Conservation (phyloP, 2,888 invertebrate species). For the Euzophera pinguis region DNA sequence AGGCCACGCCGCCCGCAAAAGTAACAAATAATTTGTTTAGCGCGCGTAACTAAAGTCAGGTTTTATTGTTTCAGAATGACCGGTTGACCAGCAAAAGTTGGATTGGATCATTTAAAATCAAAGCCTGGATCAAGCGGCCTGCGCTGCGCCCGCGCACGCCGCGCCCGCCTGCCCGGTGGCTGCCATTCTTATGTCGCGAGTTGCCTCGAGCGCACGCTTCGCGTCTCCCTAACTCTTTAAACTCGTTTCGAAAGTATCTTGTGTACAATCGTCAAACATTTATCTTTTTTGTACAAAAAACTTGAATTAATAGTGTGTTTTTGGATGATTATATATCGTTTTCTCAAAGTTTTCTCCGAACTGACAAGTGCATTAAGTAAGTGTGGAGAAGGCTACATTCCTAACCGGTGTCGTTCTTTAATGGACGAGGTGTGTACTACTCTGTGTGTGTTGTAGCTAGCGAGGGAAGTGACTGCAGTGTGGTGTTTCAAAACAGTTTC, state of each 20-base stretch:
- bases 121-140: conserved; percentile 49
- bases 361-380: conserved; percentile 66
- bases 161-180: conserved; percentile 23
- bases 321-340: conserved; percentile 21
- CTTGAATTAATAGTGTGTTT: conserved; percentile 11
- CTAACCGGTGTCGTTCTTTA: conserved; percentile 76
- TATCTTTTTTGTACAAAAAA: conserved; percentile 27
- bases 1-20: no score
- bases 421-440: conserved; percentile 71
- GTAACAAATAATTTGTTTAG: background rate
- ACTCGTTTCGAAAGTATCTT: conserved; percentile 32
- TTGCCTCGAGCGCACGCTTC: conserved; percentile 42
- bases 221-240: conserved; percentile 23
- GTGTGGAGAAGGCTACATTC: conserved; percentile 73
- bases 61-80: conserved; percentile 1
- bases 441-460: conserved; percentile 63
- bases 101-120: conserved; percentile 33
- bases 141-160: conserved; percentile 36
- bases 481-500: conserved; percentile 32
- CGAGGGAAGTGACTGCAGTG: conserved; percentile 51
- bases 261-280: conserved; percentile 38
- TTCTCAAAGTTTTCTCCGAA: conserved; percentile 45
- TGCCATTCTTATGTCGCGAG: conserved; percentile 54
- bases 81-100: background rate
- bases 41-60: background rate